Percentiles rank a stretch among this genome's conserved stretches.
These are phyloP conservation scores for Ambastaia sidthimunki DNA, from an alignment of 2,797 vertebrate genomes.

Conservation along the genomic window DNA sequence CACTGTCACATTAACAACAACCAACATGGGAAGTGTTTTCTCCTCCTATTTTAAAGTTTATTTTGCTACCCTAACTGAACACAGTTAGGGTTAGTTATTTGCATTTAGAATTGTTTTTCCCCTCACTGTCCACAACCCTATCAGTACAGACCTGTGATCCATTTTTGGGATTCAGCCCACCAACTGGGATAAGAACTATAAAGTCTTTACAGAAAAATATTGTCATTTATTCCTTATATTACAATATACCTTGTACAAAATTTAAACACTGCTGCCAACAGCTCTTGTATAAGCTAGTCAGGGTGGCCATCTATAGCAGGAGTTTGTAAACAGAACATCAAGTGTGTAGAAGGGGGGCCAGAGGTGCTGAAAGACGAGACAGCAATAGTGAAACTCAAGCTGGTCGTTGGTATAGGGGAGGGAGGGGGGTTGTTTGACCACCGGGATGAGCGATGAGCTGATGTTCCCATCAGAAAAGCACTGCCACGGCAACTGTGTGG, in stretches of 20 bases:
- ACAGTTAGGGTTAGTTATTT: not conserved
- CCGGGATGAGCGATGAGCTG: constrained; percentile 36
- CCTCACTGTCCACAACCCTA: not conserved
- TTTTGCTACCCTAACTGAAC: not conserved
- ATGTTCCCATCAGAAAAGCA: constrained; percentile 52
- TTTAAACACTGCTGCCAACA: constrained; percentile 35
- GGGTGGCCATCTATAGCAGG: constrained; percentile 37
- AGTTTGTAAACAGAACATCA: constrained; percentile 51
- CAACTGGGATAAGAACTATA: not conserved
- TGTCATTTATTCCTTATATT: constrained; percentile 1
- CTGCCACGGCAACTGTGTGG: constrained; percentile 58
- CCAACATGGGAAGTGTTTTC: too few relatives aligned
- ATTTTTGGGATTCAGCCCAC: not conserved
- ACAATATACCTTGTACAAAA: constrained; percentile 16
- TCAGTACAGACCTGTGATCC: not conserved
- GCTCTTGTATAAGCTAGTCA: constrained; percentile 39
- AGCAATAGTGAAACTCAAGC: constrained; percentile 68
- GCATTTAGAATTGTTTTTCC: not conserved
- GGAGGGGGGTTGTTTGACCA: constrained; percentile 23
- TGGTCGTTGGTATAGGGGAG: constrained; percentile 36
- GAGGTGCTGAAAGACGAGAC: constrained; percentile 51
- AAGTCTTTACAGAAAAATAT: not conserved
- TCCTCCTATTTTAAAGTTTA: not conserved
- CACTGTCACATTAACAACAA: too few relatives aligned
- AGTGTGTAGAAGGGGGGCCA: constrained; percentile 39